phyloP scores from a whole-genome alignment of 2,888 invertebrate genomes.

The Andrena bucephala region DNA sequence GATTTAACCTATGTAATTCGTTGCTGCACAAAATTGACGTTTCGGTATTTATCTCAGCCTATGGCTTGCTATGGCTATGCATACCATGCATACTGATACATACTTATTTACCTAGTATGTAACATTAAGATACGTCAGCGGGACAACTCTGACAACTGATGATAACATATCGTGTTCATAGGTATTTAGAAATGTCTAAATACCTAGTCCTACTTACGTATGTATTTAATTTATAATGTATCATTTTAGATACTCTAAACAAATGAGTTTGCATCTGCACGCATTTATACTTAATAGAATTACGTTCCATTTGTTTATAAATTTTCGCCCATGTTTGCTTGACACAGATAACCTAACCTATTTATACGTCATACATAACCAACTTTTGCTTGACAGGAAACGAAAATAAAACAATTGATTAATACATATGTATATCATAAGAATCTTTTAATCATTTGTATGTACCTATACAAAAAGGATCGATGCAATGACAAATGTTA shows the following conservation, averaged over 20 bases:
- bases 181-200: too few relatives aligned
- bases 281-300: not conserved
- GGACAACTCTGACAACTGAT: too few relatives aligned
- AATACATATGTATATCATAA: not conserved
- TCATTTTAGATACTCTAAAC: not conserved
- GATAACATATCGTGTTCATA: too few relatives aligned
- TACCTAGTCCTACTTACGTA: too few relatives aligned
- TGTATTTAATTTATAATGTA: too few relatives aligned
- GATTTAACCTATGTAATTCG: not conserved
- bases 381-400: not conserved
- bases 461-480: not conserved
- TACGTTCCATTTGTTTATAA: not conserved
- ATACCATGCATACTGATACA: too few relatives aligned
- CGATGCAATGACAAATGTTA: constrained; percentile 50
- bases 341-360: not conserved
- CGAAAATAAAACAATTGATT: not conserved
- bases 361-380: not conserved
- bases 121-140: too few relatives aligned
- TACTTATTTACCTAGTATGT: too few relatives aligned
- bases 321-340: not conserved
- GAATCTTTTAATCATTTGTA: not conserved
- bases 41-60: not conserved
- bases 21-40: not conserved
- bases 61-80: not conserved
- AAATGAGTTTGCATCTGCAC: not conserved